Percentiles rank a stretch among this genome's conserved stretches.
Evolutionary conservation across 2,888 invertebrate species (phyloP).

Genomic region (Ctena decussata): DNA sequence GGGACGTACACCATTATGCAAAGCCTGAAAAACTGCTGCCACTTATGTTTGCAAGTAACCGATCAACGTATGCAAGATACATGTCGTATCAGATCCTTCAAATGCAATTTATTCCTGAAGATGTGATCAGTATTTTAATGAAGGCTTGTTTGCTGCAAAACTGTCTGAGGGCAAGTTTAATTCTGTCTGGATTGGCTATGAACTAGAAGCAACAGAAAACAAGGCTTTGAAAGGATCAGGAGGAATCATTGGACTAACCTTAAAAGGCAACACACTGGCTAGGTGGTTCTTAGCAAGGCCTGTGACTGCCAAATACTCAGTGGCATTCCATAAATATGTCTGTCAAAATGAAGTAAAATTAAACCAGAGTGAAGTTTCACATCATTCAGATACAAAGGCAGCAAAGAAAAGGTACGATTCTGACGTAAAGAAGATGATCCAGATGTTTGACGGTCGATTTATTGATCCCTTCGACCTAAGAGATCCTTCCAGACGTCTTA

Average conservation of each 20-base stretch:
- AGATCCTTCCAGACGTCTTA: not conserved
- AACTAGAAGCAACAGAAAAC: constrained; percentile 32
- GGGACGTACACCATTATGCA: constrained; percentile 17
- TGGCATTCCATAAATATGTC: not conserved
- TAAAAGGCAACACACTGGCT: constrained; percentile 22
- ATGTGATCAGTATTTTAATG: not conserved
- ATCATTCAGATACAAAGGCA: not conserved
- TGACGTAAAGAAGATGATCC: not conserved
- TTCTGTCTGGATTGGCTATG: constrained; percentile 29
- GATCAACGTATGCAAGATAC: constrained; percentile 8
- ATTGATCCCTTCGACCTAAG: not conserved
- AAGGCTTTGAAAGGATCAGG: constrained; percentile 24
- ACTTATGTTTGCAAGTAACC: constrained; percentile 19
- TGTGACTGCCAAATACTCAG: constrained; percentile 23
- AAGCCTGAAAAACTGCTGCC: not conserved
- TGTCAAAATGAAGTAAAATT: not conserved
- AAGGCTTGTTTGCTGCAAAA: not conserved
- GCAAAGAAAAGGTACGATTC: not conserved
- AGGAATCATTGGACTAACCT: constrained; percentile 29
- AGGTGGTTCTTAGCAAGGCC: constrained; percentile 43
- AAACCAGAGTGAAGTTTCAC: not conserved
- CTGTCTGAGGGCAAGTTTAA: constrained; percentile 26
- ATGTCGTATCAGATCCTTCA: not conserved
- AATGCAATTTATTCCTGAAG: not conserved
- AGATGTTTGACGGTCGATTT: not conserved